A percentile compares a stretch with the other conserved stretches of the same genome.
Conservation (phyloP, 2,888 invertebrate genomes). For the Cerceris ruficornis region DNA sequence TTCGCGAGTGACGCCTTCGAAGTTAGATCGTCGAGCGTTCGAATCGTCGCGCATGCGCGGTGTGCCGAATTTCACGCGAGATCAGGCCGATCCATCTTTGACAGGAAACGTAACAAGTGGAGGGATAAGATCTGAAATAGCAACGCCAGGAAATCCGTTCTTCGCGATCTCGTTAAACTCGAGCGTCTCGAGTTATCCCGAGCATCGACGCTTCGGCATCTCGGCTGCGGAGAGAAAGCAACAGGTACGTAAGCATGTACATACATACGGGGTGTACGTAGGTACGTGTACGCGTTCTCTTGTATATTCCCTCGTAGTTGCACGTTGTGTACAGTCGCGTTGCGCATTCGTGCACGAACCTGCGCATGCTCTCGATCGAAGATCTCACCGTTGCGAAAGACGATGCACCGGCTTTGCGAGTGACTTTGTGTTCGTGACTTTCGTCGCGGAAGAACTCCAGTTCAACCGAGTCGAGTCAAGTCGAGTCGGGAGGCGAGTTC, state of each 20-base stretch:
- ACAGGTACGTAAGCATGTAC: constrained; percentile 54
- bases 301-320: neutral
- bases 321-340: constrained; percentile 12
- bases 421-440: constrained; percentile 38
- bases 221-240: constrained; percentile 53
- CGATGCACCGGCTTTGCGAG: constrained; percentile 30
- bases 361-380: constrained; percentile 65
- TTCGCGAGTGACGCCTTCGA: constrained; percentile 32
- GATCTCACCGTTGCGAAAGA: constrained; percentile 46
- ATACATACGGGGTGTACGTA: constrained; percentile 33
- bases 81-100: neutral
- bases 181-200: constrained; percentile 6
- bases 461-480: constrained; percentile 15
- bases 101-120: neutral
- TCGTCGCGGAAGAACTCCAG: constrained; percentile 56
- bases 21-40: constrained; percentile 10
- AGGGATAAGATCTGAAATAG: neutral
- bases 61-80: neutral
- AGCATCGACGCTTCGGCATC: constrained; percentile 46
- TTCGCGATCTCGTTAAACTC: constrained; percentile 3
- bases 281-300: constrained; percentile 21
- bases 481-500: constrained; percentile 35
- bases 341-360: constrained; percentile 41
- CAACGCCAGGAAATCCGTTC: constrained; percentile 14
- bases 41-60: neutral